Evolutionary conservation across 2,113 vertebrate genomes (phyloP).

Genomic region (Calyptommatus sinebrachiatus): DNA sequence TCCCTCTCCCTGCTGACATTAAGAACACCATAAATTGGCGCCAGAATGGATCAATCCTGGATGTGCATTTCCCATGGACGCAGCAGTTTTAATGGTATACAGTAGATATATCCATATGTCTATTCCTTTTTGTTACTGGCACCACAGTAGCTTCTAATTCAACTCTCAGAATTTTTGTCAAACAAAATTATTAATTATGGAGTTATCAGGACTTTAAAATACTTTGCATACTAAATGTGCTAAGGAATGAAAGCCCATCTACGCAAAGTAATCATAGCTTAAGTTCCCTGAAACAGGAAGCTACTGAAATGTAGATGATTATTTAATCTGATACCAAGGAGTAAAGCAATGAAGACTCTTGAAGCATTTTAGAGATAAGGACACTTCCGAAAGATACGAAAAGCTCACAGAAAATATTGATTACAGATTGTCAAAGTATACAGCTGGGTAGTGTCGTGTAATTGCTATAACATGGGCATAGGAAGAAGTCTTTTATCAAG

Average conservation of each 20-base stretch:
- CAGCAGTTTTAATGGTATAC: too few relatives aligned
- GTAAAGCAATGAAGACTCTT: background rate
- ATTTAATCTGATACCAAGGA: background rate
- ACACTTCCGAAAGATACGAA: conserved; percentile 12
- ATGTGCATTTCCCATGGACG: too few relatives aligned
- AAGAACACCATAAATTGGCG: too few relatives aligned
- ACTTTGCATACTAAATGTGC: background rate
- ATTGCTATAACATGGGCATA: conserved; percentile 41
- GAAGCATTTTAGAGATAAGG: background rate
- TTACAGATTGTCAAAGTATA: conserved; percentile 28
- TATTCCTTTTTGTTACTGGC: background rate
- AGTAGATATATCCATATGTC: background rate
- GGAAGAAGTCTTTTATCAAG: conserved; percentile 69
- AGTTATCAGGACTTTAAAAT: background rate
- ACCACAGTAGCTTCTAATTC: background rate
- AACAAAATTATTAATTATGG: background rate
- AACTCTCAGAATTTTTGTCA: background rate
- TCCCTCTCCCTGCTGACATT: too few relatives aligned
- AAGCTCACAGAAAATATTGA: conserved; percentile 40
- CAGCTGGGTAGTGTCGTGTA: conserved; percentile 38
- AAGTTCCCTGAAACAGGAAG: background rate
- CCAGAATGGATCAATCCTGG: too few relatives aligned
- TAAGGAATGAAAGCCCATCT: background rate
- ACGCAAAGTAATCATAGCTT: background rate
- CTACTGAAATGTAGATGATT: background rate